Conservation (phyloP, 1,140 invertebrate genomes). For the Scaptomyza montana region DNA sequence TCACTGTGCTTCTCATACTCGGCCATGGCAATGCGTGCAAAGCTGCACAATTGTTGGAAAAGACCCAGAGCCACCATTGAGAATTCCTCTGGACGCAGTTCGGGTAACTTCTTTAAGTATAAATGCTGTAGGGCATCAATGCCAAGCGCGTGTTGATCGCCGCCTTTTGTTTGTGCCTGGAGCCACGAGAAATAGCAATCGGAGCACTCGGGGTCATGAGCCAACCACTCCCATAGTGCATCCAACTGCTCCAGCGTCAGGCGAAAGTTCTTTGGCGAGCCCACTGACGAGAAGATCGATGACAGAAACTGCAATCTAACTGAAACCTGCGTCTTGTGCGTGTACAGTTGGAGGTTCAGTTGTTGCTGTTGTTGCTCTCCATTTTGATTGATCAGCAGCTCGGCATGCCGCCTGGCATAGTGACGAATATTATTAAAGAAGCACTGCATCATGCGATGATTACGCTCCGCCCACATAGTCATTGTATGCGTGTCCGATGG, state of each 20-base stretch:
- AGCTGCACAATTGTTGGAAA: constrained; percentile 95
- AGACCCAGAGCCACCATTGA: constrained; percentile 95
- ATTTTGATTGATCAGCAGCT: constrained; percentile 60
- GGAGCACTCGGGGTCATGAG: constrained; percentile 91
- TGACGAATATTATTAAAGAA: constrained; percentile 94
- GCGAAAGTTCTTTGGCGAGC: constrained; percentile 94
- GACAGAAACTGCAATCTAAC: constrained; percentile 95
- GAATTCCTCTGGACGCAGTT: constrained; percentile 92
- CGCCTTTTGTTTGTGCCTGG: constrained; percentile 93
- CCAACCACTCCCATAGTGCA: constrained; percentile 94
- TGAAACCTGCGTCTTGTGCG: constrained; percentile 95
- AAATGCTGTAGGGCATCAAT: constrained; percentile 94
- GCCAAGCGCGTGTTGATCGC: constrained; percentile 95
- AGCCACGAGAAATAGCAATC: constrained; percentile 97
- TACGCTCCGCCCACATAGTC: constrained; percentile 94
- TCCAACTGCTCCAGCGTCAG: constrained; percentile 95
- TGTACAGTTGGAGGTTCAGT: constrained; percentile 86
- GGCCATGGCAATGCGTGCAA: constrained; percentile 89
- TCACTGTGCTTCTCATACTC: constrained; percentile 84
- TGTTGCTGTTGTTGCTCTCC: constrained; percentile 68
- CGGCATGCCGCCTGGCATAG: constrained; percentile 84
- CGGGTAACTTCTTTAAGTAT: constrained; percentile 94
- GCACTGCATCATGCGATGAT: constrained; percentile 95
- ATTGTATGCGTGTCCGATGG: constrained; percentile 92
- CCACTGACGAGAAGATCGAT: constrained; percentile 94